Evolutionary conservation across 2,888 invertebrate species (phyloP), one percentile per base, ranked within the genome.

Genomic region (Masnerella sp.): DNA sequence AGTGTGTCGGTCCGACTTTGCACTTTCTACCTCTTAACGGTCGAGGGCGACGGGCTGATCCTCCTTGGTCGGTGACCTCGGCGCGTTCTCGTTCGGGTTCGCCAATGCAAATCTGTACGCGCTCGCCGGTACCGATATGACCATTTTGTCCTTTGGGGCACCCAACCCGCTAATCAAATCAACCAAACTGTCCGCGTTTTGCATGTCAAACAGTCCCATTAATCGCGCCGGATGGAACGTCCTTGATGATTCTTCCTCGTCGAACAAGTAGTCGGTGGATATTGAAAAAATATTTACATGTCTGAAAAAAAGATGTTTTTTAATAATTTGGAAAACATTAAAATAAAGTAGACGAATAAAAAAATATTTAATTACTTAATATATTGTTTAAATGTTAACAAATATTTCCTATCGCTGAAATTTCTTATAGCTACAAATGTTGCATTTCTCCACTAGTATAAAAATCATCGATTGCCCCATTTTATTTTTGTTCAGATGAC

Each of bases 101-200:
- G 89, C 88, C 4, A 95, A 89, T 0, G 89, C 90, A 87, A 94
- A 95, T 83, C 90, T 89, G 68, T 90, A 91, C 0, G 91, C 94
- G 15, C 90, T 91, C 0, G 92, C 92, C 0, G 95, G 94, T 0
- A 94, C 87, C 1, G 93, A 91, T 80, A 95, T 90, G 12, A 94
- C 89, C 17, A 95, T 83, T 86, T 93, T 94, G 12, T 91, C 89
- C 45, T 92, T 88, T 11, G 93, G 91, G n/a, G 92, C 91, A 68
- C 95, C 92, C 42, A 94, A 89, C 15, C 93, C 93, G 0, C 90
- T 90, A 5, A 92, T 91, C 58, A 94, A 88, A 84, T 94, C 94
- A 47, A 94, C 91, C 43, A 94, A 89, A 42, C 93, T 94, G 84
- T 94, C 94, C 82, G 93, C 92, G 80, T 94, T 94, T 85, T 93